Evolutionary conservation across 2,888 invertebrate species (phyloP).

Genomic region (Tinea pellionella): DNA sequence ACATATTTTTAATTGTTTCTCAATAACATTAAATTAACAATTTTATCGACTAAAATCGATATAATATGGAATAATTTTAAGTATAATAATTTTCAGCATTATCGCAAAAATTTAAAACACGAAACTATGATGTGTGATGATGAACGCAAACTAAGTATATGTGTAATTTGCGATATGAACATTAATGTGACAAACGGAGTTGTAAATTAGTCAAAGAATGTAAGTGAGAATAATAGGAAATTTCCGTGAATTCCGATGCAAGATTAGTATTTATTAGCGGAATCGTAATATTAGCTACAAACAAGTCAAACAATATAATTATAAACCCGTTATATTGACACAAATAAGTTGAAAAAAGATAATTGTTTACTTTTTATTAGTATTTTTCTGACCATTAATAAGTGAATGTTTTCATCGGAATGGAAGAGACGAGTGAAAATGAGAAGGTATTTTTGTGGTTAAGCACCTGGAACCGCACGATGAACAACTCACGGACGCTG

Average conservation of each 20-base stretch:
- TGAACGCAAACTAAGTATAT: too few relatives aligned
- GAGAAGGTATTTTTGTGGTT: slow-evolving; percentile 1
- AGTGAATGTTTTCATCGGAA: background rate
- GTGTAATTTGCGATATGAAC: too few relatives aligned
- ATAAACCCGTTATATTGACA: slow-evolving; percentile 1
- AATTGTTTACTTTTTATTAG: background rate
- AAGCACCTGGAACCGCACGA: slow-evolving; percentile 5
- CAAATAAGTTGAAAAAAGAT: slow-evolving; percentile 1
- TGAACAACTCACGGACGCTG: background rate
- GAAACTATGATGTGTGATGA: too few relatives aligned
- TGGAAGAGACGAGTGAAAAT: background rate
- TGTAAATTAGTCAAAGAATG: slow-evolving; percentile 18
- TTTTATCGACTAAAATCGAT: too few relatives aligned
- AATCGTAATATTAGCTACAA: background rate
- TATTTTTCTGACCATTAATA: background rate
- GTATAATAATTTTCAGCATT: too few relatives aligned
- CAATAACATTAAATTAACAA: too few relatives aligned
- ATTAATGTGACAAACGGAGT: too few relatives aligned
- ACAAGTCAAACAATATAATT: slow-evolving; percentile 2
- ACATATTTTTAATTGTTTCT: too few relatives aligned
- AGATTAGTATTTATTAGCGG: background rate
- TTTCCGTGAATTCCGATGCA: background rate
- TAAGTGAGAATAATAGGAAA: slow-evolving; percentile 11
- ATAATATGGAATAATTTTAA: too few relatives aligned
- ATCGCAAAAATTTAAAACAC: too few relatives aligned